phyloP scores from a whole-genome alignment of 1,140 invertebrate genomes.

The Caenorhabditis inopinata region DNA sequence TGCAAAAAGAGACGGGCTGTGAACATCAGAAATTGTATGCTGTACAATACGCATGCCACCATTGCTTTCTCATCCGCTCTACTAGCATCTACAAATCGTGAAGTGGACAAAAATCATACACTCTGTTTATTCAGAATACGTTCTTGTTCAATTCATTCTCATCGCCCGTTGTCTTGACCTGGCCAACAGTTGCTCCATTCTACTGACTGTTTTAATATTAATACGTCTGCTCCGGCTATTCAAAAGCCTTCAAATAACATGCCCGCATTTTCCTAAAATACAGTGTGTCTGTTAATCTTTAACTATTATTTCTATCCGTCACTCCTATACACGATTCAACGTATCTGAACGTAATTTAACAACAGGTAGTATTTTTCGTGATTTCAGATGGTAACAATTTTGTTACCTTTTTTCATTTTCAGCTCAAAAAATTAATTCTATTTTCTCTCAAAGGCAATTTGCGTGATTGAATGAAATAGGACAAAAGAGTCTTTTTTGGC shows the following conservation, averaged over 20 bases:
- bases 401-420: background rate
- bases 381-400: too few species aligned
- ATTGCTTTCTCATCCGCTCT: background rate
- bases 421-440: background rate
- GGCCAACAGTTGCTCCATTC: constrained; percentile 9
- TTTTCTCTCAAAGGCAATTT: background rate
- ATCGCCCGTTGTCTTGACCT: background rate
- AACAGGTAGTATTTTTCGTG: too few species aligned
- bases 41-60: constrained; percentile 18
- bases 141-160: background rate
- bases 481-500: background rate
- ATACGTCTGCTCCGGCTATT: background rate
- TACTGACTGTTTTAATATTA: background rate
- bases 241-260: background rate
- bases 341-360: too few species aligned
- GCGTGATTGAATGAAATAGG: constrained; percentile 14
- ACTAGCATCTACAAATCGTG: background rate
- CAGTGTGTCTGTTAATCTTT: too few species aligned
- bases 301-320: too few species aligned
- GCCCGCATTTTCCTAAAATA: background rate
- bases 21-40: background rate
- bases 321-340: too few species aligned
- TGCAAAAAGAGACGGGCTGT: background rate
- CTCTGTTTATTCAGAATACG: constrained; percentile 3
- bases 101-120: constrained; percentile 14